These are phyloP conservation scores for Tinamus guttatus DNA, from an alignment of 2,113 vertebrate genomes.

Conservation along the genomic window DNA sequence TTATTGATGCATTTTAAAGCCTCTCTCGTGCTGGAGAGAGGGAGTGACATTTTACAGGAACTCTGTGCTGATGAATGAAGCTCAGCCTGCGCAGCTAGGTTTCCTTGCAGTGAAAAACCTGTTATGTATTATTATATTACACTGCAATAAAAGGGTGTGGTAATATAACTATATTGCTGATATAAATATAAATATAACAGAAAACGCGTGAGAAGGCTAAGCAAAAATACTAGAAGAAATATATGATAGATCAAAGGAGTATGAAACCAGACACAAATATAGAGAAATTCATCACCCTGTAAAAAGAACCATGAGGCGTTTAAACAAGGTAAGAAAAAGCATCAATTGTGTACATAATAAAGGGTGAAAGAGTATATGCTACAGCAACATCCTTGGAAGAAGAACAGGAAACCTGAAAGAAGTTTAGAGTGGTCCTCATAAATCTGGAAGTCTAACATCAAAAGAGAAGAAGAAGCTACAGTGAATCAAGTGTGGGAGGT, in stretches of 20 bases:
- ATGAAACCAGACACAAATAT: conserved; percentile 46
- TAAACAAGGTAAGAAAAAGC: conserved; percentile 36
- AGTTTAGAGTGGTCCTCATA: conserved; percentile 1
- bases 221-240: conserved; percentile 31
- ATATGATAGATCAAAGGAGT: conserved; percentile 20
- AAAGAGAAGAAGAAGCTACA: background rate
- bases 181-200: conserved; percentile 49
- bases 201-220: conserved; percentile 21
- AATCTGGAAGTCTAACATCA: conserved; percentile 31
- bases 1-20: background rate
- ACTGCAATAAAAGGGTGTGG: conserved; percentile 37
- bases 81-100: background rate
- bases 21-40: background rate
- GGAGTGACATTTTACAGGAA: conserved; percentile 3
- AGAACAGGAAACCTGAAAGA: conserved; percentile 21
- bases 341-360: conserved; percentile 29
- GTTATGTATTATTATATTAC: conserved; percentile 16
- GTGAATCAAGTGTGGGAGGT: background rate
- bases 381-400: conserved; percentile 9
- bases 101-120: background rate
- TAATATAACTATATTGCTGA: conserved; percentile 45
- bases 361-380: conserved; percentile 15
- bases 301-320: conserved; percentile 44
- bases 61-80: background rate
- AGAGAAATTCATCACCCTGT: conserved; percentile 45